These are phyloP conservation scores for Emmelina monodactyla DNA, from an alignment of 2,888 invertebrate species.

Conservation along the genomic window DNA sequence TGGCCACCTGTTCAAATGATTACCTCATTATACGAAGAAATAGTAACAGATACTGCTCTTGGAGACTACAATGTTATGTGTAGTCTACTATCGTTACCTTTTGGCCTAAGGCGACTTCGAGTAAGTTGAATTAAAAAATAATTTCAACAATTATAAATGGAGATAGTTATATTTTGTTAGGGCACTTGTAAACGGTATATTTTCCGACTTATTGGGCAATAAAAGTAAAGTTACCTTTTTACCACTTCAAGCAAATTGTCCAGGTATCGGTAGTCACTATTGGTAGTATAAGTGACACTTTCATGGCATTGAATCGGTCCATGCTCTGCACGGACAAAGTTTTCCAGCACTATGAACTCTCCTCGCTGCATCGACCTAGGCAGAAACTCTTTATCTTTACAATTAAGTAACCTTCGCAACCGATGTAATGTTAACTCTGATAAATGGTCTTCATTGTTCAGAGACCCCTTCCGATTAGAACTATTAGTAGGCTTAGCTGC, in stretches of 20 bases:
- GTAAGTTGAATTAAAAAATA: too few species aligned
- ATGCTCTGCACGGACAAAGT: conserved; percentile 80
- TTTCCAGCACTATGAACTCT: conserved; percentile 89
- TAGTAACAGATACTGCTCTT: too few species aligned
- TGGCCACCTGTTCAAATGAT: conserved; percentile 69
- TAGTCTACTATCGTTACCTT: too few species aligned
- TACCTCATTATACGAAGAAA: too few species aligned
- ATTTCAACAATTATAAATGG: too few species aligned
- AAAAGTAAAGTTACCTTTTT: conserved; percentile 73
- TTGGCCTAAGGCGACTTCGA: too few species aligned
- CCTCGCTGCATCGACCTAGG: conserved; percentile 75
- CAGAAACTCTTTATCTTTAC: conserved; percentile 69
- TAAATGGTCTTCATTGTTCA: conserved; percentile 39
- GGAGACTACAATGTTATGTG: too few species aligned
- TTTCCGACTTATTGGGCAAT: too few species aligned
- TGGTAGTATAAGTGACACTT: conserved; percentile 90
- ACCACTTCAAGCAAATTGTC: conserved; percentile 87
- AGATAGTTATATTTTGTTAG: too few species aligned
- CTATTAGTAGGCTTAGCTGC: too few species aligned
- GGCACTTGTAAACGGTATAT: too few species aligned
- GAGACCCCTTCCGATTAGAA: conserved; percentile 35
- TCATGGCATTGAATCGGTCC: conserved; percentile 78
- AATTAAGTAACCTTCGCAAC: conserved; percentile 62
- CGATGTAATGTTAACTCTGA: conserved; percentile 37
- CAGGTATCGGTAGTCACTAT: conserved; percentile 90